These are phyloP conservation scores for Agapornis roseicollis DNA, from an alignment of 2,113 vertebrate species.

Conservation along the genomic window DNA sequence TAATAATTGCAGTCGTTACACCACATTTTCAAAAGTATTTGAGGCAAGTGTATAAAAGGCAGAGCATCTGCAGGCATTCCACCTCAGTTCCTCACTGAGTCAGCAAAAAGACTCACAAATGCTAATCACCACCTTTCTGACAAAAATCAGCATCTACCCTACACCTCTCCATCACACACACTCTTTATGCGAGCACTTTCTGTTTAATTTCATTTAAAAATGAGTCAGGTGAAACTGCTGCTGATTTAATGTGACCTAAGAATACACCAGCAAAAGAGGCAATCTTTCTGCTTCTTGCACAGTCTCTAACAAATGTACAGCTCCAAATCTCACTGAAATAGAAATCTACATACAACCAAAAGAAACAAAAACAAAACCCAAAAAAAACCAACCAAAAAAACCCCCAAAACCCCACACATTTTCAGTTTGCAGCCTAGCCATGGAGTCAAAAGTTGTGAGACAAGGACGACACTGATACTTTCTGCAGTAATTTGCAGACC, in stretches of 20 bases:
- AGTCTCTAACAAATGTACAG: background rate
- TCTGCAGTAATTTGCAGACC: background rate
- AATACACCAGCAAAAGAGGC: background rate
- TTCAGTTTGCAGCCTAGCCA: background rate
- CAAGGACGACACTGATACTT: background rate
- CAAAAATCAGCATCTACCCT: background rate
- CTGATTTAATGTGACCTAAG: background rate
- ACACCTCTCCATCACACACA: background rate
- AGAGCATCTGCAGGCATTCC: background rate
- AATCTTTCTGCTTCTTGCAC: background rate
- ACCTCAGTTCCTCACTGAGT: background rate
- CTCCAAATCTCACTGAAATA: background rate
- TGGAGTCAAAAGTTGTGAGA: background rate
- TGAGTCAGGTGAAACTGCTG: background rate
- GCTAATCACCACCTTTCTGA: background rate
- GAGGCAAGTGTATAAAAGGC: background rate
- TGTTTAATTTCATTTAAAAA: background rate
- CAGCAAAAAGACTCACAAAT: background rate
- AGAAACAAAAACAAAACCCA: too few species aligned
- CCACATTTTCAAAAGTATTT: background rate
- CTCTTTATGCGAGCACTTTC: background rate
- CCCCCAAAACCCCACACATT: rapidly evolving
- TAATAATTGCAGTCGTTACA: background rate
- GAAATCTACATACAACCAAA: rapidly evolving
- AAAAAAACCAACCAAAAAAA: too few species aligned